A percentile compares a stretch with the other conserved stretches of the same genome.
phyloP scores from a whole-genome alignment of 2,113 vertebrate genomes.

The Myotis davidii region DNA sequence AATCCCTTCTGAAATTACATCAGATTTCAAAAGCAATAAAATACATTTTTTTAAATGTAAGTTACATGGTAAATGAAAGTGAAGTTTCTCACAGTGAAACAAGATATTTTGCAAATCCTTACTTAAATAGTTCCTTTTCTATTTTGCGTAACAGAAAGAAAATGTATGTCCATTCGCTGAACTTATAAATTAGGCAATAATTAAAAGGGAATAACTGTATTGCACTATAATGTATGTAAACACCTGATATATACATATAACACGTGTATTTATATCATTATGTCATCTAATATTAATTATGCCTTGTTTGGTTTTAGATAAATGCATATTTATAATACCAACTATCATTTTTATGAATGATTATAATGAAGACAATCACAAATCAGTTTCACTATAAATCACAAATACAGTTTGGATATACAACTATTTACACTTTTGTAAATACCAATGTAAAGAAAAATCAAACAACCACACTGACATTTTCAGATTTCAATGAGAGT shows the following conservation, averaged over 20 bases:
- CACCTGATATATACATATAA: neutral
- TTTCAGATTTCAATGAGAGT: conserved; percentile 44
- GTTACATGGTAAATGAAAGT: neutral
- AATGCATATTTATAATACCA: neutral
- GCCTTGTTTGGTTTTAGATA: neutral
- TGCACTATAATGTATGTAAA: neutral
- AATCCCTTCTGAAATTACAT: conserved; percentile 9
- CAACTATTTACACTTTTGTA: neutral
- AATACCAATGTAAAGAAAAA: neutral
- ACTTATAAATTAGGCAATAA: neutral
- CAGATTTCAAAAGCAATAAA: conserved; percentile 48
- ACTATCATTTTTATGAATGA: neutral
- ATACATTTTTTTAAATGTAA: neutral
- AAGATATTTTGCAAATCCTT: conserved; percentile 11
- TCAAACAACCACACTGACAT: neutral
- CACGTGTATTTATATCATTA: neutral
- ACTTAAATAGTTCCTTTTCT: neutral
- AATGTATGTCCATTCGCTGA: neutral
- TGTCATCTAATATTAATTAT: neutral
- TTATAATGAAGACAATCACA: neutral
- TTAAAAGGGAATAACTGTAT: neutral
- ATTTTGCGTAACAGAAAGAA: conserved; percentile 6
- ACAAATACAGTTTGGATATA: neutral
- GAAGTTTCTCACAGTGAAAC: neutral
- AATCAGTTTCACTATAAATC: neutral